These are phyloP conservation scores for Endomychus coccineus DNA, from an alignment of 2,888 invertebrate species.

Conservation along the genomic window DNA sequence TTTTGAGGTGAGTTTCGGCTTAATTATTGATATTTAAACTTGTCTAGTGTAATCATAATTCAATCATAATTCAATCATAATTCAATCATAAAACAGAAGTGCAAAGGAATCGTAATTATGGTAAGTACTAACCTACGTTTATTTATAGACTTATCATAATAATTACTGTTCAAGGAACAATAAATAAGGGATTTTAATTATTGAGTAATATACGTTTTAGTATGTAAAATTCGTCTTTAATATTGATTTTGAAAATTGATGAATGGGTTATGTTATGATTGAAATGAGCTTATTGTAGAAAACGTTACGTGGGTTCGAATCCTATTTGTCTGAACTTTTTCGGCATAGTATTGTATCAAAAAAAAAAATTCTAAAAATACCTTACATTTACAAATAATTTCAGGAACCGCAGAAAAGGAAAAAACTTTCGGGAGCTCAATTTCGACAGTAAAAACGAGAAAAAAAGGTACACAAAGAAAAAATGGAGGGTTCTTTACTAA, in stretches of 20 bases:
- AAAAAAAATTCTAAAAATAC: no score
- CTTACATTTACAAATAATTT: no score
- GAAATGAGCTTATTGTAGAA: constrained; percentile 5
- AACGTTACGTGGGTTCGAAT: constrained; percentile 1
- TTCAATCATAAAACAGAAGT: no score
- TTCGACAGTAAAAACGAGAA: constrained; percentile 12
- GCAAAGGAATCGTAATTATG: no score
- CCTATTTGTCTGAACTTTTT: constrained; percentile 2
- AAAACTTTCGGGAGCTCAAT: constrained; percentile 11
- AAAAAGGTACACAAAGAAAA: constrained; percentile 9
- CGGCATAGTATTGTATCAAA: constrained; percentile 1
- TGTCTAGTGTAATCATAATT: no score
- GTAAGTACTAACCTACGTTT: no score
- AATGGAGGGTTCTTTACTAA: constrained; percentile 11
- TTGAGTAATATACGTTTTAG: constrained; percentile 1
- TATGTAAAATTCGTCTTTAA: no score
- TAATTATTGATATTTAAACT: no score
- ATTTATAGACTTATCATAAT: constrained; percentile 1
- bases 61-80: no score
- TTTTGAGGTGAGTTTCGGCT: no score
- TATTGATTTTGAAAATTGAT: constrained; percentile 1
- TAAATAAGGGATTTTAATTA: constrained; percentile 1
- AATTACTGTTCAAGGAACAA: constrained; percentile 1
- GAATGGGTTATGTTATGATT: constrained; percentile 2
- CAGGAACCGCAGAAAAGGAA: constrained; percentile 8